These are phyloP conservation scores for Theocolax elegans DNA, from an alignment of 1,140 invertebrate genomes.

Conservation along the genomic window DNA sequence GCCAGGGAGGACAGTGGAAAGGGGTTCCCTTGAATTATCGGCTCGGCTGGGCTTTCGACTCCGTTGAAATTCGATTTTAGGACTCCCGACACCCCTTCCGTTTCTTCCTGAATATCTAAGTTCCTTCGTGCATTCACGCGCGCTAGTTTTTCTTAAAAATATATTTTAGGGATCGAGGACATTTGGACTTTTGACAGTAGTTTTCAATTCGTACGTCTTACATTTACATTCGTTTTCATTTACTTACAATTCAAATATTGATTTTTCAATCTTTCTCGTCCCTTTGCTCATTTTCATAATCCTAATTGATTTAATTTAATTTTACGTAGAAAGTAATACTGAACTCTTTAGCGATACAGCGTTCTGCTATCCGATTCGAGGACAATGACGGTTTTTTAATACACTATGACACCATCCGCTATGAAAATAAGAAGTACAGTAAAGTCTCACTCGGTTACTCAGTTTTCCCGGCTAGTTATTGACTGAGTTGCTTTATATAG, in stretches of 20 bases:
- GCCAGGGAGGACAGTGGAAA: slow-evolving; percentile 8
- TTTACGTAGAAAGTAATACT: background rate
- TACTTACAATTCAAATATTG: too few species aligned
- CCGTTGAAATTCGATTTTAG: slow-evolving; percentile 35
- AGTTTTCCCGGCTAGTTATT: slow-evolving; percentile 56
- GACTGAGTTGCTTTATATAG: slow-evolving; percentile 65
- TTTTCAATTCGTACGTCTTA: too few species aligned
- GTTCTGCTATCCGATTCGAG: slow-evolving; percentile 6
- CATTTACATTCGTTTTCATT: too few species aligned
- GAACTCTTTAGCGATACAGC: background rate
- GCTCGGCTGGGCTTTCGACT: slow-evolving; percentile 33
- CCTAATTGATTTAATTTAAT: too few species aligned
- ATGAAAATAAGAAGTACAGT: slow-evolving; percentile 58
- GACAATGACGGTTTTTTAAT: slow-evolving; percentile 60
- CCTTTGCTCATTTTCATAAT: too few species aligned
- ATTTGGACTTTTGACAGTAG: too few species aligned
- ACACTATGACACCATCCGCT: slow-evolving; percentile 59
- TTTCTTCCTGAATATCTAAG: slow-evolving; percentile 4
- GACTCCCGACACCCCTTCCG: background rate
- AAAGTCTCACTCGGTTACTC: slow-evolving; percentile 46
- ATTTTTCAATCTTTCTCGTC: too few species aligned
- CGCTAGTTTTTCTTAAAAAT: slow-evolving; percentile 3
- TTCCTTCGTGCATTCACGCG: background rate
- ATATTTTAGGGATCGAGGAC: too few species aligned
- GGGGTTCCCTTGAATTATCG: slow-evolving; percentile 42